phyloP scores from a whole-genome alignment of 2,888 invertebrate species.

The Pachycephus smyrnensis region DNA sequence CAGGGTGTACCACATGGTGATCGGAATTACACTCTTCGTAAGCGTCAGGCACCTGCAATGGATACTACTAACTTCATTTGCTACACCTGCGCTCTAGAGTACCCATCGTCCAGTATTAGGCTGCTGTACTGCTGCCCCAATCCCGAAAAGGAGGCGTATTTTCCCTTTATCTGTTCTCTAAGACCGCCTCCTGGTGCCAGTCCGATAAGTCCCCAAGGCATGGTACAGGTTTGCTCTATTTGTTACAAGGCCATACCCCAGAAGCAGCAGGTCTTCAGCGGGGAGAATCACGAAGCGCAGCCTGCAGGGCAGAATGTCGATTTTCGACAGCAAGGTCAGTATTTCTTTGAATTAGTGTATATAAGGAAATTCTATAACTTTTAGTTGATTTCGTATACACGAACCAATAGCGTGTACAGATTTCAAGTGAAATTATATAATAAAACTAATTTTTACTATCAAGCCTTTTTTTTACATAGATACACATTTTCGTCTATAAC shows the following conservation, averaged over 20 bases:
- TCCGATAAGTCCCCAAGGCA: conserved; percentile 89
- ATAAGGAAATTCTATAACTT: neutral
- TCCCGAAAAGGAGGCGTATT: conserved; percentile 88
- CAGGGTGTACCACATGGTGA: conserved; percentile 81
- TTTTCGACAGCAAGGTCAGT: conserved; percentile 55
- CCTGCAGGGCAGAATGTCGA: conserved; percentile 49
- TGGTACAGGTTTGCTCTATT: conserved; percentile 88
- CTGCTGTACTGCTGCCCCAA: conserved; percentile 88
- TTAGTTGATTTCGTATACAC: neutral
- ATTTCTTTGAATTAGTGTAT: neutral
- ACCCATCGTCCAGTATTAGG: conserved; percentile 83
- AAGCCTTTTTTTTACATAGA: too few relatives aligned
- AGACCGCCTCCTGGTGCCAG: conserved; percentile 87
- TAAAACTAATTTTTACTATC: conserved; percentile 27
- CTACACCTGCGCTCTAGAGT: conserved; percentile 88
- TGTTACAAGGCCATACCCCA: conserved; percentile 87
- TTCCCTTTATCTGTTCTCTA: conserved; percentile 87
- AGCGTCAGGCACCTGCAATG: conserved; percentile 76
- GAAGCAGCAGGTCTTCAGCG: conserved; percentile 80
- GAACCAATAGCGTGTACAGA: neutral
- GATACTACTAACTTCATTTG: conserved; percentile 85
- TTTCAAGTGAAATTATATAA: too few relatives aligned
- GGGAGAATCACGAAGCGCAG: conserved; percentile 71
- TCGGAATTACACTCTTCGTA: conserved; percentile 84
- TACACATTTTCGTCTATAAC: too few relatives aligned